Evolutionary conservation across 2,888 invertebrate species (phyloP).

Genomic region (Himalopsyche anomala): DNA sequence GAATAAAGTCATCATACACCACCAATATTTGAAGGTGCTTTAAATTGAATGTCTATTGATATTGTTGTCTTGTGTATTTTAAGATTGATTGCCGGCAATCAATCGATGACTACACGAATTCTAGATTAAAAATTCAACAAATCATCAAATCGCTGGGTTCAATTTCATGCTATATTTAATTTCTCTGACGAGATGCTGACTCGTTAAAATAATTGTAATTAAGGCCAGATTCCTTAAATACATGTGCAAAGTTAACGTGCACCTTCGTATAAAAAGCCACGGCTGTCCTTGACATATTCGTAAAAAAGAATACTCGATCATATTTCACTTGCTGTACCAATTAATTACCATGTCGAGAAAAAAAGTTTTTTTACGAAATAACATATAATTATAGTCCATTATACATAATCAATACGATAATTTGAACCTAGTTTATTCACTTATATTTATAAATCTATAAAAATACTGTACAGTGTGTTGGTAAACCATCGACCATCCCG

Average conservation of each 20-base stretch:
- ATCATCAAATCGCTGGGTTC: neutral
- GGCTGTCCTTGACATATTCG: slow-evolving; percentile 32
- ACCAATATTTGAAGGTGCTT: too few species aligned
- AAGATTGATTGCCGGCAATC: neutral
- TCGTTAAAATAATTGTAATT: slow-evolving; percentile 6
- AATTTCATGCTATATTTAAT: slow-evolving; percentile 11
- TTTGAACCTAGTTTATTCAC: neutral
- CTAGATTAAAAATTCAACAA: neutral
- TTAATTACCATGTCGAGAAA: neutral
- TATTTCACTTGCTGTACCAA: neutral
- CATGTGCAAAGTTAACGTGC: slow-evolving; percentile 8
- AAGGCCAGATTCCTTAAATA: slow-evolving; percentile 27
- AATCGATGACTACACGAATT: neutral
- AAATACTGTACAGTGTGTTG: too few species aligned
- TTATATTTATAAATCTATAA: too few species aligned
- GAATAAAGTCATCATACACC: too few species aligned
- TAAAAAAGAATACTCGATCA: neutral
- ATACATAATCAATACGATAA: neutral
- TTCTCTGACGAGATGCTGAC: neutral
- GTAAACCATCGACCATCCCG: too few species aligned
- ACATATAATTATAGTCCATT: slow-evolving; percentile 16
- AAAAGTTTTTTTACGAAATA: slow-evolving; percentile 8
- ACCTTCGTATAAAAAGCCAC: neutral
- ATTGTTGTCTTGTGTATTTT: neutral
- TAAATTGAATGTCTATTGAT: too few species aligned